Conservation (phyloP, 2,113 vertebrate species). For the Oryctolagus cuniculus region DNA sequence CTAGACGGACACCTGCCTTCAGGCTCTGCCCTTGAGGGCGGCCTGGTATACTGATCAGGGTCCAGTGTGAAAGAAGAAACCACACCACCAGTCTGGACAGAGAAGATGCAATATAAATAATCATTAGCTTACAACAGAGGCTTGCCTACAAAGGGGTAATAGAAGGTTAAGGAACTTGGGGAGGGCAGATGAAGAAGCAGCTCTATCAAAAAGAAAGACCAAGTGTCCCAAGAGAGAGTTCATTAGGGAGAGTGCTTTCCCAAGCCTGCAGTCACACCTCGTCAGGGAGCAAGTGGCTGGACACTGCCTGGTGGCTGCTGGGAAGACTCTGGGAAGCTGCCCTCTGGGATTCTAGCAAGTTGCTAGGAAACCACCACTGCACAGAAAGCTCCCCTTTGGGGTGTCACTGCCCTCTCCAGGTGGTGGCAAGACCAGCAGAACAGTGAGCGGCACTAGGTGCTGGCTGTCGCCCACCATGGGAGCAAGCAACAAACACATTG, state of each 20-base stretch:
- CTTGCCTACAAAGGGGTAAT: background rate
- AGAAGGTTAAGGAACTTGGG: background rate
- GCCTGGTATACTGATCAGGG: background rate
- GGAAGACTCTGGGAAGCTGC: background rate
- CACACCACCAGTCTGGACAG: background rate
- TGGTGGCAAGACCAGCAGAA: background rate
- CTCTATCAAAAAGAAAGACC: background rate
- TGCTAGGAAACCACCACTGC: background rate
- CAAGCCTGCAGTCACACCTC: background rate
- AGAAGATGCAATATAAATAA: slow-evolving; percentile 45
- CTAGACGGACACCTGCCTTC: too few species aligned
- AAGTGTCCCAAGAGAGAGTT: background rate
- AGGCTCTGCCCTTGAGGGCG: slow-evolving; percentile 33
- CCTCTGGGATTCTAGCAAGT: background rate
- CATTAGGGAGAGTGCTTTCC: background rate
- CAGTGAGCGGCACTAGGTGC: background rate
- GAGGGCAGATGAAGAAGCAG: background rate
- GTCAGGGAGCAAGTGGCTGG: background rate
- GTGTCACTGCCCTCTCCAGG: background rate
- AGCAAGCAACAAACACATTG: background rate
- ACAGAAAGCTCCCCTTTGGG: background rate
- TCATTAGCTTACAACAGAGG: slow-evolving; percentile 6
- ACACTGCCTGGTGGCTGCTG: background rate
- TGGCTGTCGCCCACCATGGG: background rate
- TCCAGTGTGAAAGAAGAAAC: slow-evolving; percentile 47